Percentiles rank a stretch among this genome's conserved stretches.
phyloP scores from a whole-genome alignment of 1,140 invertebrate genomes.

The Platyscapa corneri region DNA sequence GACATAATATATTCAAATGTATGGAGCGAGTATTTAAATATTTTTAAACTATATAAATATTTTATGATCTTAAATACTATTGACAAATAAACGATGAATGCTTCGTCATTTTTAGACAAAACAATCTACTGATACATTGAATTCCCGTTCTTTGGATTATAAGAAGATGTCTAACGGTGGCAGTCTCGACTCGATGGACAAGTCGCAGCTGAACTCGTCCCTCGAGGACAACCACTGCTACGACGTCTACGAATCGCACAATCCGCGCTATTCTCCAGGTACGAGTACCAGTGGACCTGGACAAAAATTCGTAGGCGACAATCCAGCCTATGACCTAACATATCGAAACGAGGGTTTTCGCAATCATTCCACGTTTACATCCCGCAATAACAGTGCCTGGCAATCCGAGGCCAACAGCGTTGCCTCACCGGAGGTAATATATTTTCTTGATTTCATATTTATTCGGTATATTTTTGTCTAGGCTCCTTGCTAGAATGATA shows the following conservation, averaged over 20 bases:
- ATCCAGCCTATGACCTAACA: constrained; percentile 83
- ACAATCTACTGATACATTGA: constrained; percentile 83
- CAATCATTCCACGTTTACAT: constrained; percentile 85
- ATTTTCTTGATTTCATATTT: constrained; percentile 62
- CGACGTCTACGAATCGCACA: constrained; percentile 87
- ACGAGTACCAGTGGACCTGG: constrained; percentile 71
- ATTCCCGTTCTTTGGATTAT: constrained; percentile 82
- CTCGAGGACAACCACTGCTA: constrained; percentile 87
- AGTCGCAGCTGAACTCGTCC: constrained; percentile 88
- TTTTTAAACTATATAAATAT: no score
- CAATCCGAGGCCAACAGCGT: constrained; percentile 75
- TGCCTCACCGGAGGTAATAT: constrained; percentile 74
- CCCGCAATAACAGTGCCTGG: constrained; percentile 80
- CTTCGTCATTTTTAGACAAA: constrained; percentile 77
- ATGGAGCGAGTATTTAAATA: no score
- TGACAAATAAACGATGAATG: background rate
- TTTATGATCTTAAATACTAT: no score
- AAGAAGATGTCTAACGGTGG: constrained; percentile 84
- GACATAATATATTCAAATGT: no score
- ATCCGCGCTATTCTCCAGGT: constrained; percentile 77
- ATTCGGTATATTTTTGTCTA: background rate
- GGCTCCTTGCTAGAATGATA: no score
- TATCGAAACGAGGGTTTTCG: constrained; percentile 90
- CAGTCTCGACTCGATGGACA: constrained; percentile 91
- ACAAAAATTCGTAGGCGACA: constrained; percentile 70